Conservation (phyloP, 2,113 vertebrate species). For the Pristiophorus japonicus region DNA sequence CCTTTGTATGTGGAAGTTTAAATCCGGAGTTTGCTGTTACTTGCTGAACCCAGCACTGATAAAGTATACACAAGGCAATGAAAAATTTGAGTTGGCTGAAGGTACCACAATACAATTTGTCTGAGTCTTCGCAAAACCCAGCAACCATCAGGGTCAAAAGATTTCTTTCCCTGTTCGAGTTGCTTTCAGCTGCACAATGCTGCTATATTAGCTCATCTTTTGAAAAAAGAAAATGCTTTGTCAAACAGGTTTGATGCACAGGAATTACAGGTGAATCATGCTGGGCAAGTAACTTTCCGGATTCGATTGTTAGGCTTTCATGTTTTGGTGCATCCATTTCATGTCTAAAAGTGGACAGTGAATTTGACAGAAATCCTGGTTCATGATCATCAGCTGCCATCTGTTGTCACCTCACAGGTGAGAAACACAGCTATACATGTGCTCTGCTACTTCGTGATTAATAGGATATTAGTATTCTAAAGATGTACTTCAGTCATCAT, state of each 20-base stretch:
- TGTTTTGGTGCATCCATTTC: neutral
- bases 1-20: neutral
- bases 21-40: neutral
- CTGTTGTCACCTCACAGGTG: neutral
- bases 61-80: neutral
- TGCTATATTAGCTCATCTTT: neutral
- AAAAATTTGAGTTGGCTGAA: neutral
- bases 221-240: neutral
- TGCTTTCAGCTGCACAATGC: neutral
- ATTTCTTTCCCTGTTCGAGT: constrained; percentile 5
- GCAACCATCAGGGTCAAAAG: neutral
- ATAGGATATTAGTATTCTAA: neutral
- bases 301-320: neutral
- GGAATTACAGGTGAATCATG: neutral
- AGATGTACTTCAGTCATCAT: too few relatives aligned
- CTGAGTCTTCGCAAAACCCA: neutral
- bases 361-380: neutral
- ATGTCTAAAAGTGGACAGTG: neutral
- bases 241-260: neutral
- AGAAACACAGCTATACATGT: neutral
- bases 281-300: neutral
- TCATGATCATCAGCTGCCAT: neutral
- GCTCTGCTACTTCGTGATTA: neutral
- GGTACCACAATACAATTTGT: constrained; percentile 5
- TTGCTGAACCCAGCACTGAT: neutral